These are phyloP conservation scores for Daphoenositta chrysoptera DNA, from an alignment of 2,113 vertebrate species.

Conservation along the genomic window DNA sequence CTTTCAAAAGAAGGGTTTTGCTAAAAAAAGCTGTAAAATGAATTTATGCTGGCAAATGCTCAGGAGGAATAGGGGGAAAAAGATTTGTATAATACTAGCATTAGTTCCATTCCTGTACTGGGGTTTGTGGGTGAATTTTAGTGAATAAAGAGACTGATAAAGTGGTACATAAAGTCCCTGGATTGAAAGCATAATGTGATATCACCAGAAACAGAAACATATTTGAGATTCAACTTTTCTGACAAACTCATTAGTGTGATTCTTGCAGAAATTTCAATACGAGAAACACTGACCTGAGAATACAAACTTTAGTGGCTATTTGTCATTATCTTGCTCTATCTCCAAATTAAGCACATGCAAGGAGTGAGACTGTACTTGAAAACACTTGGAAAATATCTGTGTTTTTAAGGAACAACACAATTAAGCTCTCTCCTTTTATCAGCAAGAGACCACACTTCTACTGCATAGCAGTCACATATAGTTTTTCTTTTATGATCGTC, in stretches of 20 bases:
- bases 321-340: background rate
- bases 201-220: background rate
- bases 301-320: background rate
- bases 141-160: background rate
- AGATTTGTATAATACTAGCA: background rate
- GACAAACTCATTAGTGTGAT: background rate
- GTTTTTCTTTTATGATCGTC: background rate
- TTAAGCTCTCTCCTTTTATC: background rate
- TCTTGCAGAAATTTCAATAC: background rate
- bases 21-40: background rate
- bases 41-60: background rate
- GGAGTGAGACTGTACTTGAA: background rate
- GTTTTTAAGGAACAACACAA: background rate
- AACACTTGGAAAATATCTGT: background rate
- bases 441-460: background rate
- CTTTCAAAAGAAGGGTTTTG: background rate
- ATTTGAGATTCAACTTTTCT: background rate
- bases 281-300: background rate
- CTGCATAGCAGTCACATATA: background rate
- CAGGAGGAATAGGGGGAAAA: accelerated
- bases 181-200: background rate
- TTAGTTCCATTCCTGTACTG: background rate
- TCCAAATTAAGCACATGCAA: background rate
- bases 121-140: background rate
- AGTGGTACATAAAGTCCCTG: background rate